Evolutionary conservation across 2,797 vertebrate species (phyloP).

Genomic region (Anas acuta): DNA sequence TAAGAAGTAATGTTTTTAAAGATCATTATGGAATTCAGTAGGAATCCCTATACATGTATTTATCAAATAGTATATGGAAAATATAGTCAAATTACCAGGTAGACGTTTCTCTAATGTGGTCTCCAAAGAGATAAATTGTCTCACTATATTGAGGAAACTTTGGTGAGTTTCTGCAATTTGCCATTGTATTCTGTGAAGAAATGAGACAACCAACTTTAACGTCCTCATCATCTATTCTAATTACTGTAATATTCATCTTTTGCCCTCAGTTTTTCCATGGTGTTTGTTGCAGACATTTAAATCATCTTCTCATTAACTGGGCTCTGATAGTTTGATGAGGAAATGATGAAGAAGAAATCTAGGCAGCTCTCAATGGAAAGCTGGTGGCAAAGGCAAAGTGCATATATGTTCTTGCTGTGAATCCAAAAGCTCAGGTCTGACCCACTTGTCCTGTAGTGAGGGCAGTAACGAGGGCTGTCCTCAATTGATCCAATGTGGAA

Average conservation of each 20-base stretch:
- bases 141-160: not conserved
- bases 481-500: not conserved
- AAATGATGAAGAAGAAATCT: not conserved
- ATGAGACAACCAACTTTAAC: not conserved
- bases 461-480: not conserved
- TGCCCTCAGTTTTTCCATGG: not conserved
- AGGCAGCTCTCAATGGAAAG: not conserved
- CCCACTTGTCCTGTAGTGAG: not conserved
- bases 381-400: not conserved
- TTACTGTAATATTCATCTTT: not conserved
- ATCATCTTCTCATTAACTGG: not conserved
- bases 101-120: not conserved
- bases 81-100: not conserved
- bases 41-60: not conserved
- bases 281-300: not conserved
- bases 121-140: not conserved
- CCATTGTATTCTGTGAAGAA: not conserved
- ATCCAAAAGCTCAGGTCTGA: not conserved
- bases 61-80: not conserved
- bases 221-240: not conserved
- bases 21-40: not conserved
- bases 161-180: not conserved
- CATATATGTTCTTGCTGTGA: not conserved
- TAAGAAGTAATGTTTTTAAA: not conserved
- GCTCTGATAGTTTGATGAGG: not conserved